These are phyloP conservation scores for Drosophila pseudoobscura DNA, from an alignment of 1,140 invertebrate species.

Conservation along the genomic window DNA sequence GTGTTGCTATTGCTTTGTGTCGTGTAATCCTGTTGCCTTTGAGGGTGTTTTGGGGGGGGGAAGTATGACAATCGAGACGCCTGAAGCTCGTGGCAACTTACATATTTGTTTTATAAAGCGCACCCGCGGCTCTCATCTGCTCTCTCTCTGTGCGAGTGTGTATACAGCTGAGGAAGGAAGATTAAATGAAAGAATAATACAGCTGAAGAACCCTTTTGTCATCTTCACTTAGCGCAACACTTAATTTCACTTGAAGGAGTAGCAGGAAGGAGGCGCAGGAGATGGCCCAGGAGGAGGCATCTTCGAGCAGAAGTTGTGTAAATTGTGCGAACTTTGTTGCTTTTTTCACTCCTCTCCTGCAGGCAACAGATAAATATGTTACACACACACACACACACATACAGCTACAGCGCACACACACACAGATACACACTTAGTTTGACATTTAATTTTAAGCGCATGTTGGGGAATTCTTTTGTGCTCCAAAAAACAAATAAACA, in stretches of 20 bases:
- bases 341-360: conserved; percentile 40
- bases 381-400: conserved; percentile 44
- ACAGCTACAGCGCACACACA: conserved; percentile 1
- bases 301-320: conserved; percentile 68
- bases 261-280: conserved; percentile 32
- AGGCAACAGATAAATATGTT: conserved; percentile 68
- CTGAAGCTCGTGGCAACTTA: conserved; percentile 61
- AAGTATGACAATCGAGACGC: conserved; percentile 69
- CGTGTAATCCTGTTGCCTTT: conserved; percentile 37
- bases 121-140: conserved; percentile 57
- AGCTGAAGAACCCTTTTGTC: conserved; percentile 80
- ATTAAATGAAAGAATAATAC: conserved; percentile 81
- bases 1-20: conserved; percentile 27
- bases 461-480: conserved; percentile 82
- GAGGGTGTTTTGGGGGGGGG: conserved; percentile 18
- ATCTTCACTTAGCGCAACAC: conserved; percentile 80
- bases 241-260: conserved; percentile 69
- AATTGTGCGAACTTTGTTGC: conserved; percentile 79
- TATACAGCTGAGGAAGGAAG: conserved; percentile 51
- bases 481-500: conserved; percentile 78
- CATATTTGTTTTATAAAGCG: conserved; percentile 79
- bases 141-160: conserved; percentile 11
- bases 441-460: conserved; percentile 83
- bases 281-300: conserved; percentile 30
- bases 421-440: conserved; percentile 46